A percentile compares a stretch with the other conserved stretches of the same genome.
phyloP scores from a whole-genome alignment of 1,140 invertebrate genomes.

The Stenopsyche tienmushanensis region DNA sequence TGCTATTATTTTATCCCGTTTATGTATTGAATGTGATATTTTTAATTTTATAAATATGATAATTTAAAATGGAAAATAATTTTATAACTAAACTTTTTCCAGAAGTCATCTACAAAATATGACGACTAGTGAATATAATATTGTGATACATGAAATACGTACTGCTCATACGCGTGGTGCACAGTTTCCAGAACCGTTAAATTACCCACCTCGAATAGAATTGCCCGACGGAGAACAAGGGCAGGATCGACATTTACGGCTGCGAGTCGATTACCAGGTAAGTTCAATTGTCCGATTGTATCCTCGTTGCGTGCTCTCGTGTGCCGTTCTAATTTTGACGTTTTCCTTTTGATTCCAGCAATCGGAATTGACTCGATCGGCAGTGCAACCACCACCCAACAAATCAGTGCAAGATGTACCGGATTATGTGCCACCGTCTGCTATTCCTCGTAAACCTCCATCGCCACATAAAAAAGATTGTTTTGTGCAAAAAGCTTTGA shows the following conservation, averaged over 20 bases:
- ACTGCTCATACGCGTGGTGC: conserved; percentile 51
- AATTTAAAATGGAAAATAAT: not conserved
- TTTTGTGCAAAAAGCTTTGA: conserved; percentile 53
- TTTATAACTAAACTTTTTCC: not conserved
- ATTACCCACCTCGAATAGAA: conserved; percentile 61
- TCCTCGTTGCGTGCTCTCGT: not conserved
- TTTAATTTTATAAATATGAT: too few species aligned
- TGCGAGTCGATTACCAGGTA: conserved; percentile 62
- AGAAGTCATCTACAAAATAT: conserved; percentile 47
- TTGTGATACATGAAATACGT: conserved; percentile 50
- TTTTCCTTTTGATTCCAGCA: conserved; percentile 45
- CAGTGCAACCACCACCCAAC: conserved; percentile 56
- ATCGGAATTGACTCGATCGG: conserved; percentile 57
- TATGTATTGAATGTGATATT: not conserved
- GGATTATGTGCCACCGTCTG: conserved; percentile 49
- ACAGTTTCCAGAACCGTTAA: conserved; percentile 55
- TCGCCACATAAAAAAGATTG: conserved; percentile 51
- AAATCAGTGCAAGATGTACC: conserved; percentile 58
- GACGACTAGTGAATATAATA: conserved; percentile 52
- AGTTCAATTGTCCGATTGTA: not conserved
- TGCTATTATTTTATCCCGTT: too few species aligned
- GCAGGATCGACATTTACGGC: conserved; percentile 58
- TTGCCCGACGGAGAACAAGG: conserved; percentile 63
- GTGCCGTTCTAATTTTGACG: not conserved
- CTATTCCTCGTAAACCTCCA: conserved; percentile 41